Percentiles rank a stretch among this genome's conserved stretches.
phyloP scores from a whole-genome alignment of 2,113 vertebrate genomes.

The Charina bottae region DNA sequence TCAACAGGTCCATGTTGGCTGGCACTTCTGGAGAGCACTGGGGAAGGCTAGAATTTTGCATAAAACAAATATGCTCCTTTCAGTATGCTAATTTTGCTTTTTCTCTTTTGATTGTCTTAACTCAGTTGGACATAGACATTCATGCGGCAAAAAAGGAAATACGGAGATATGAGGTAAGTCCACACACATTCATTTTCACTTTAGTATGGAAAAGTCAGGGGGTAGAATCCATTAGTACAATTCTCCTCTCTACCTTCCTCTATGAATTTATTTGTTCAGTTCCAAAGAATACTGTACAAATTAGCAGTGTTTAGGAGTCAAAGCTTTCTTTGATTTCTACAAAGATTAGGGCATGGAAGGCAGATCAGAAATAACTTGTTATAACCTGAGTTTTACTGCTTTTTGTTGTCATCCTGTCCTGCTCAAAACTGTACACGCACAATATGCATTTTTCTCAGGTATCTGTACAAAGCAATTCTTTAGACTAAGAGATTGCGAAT shows the following conservation, averaged over 20 bases:
- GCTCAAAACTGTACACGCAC: too few relatives aligned
- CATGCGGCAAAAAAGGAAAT: neutral
- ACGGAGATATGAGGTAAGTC: neutral
- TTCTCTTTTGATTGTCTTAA: constrained; percentile 10
- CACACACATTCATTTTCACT: neutral
- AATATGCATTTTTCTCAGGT: too few relatives aligned
- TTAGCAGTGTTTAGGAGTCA: too few relatives aligned
- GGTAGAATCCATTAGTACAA: too few relatives aligned
- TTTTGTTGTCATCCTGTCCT: neutral
- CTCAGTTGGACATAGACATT: neutral
- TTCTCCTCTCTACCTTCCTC: too few relatives aligned
- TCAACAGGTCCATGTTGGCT: too few relatives aligned
- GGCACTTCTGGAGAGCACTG: too few relatives aligned
- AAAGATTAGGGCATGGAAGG: neutral
- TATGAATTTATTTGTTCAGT: too few relatives aligned
- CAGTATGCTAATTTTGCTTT: constrained; percentile 27
- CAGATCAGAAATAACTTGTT: neutral
- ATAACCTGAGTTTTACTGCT: too few relatives aligned
- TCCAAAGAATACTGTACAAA: too few relatives aligned
- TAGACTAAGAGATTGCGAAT: neutral
- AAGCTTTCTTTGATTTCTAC: too few relatives aligned
- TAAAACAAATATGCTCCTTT: constrained; percentile 13
- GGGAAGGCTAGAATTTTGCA: neutral
- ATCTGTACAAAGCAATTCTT: neutral
- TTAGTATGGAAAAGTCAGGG: neutral